Conservation (phyloP, 2,888 invertebrate genomes). For the Laspeyria flexula region DNA sequence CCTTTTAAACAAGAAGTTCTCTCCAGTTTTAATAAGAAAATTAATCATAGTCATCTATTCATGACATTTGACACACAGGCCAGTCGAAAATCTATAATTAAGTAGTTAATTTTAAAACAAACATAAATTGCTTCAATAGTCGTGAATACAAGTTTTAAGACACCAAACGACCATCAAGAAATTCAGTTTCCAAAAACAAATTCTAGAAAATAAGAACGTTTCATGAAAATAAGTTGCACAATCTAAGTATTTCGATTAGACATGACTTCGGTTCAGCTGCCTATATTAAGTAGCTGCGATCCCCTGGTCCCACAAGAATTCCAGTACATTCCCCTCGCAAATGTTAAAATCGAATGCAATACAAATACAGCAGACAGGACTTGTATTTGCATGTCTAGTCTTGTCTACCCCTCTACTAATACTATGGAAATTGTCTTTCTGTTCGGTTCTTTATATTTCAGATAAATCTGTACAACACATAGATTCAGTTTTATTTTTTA, state of each 20-base stretch:
- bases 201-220: no score
- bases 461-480: not conserved
- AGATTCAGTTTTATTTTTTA: no score
- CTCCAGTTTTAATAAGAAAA: no score
- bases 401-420: not conserved
- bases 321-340: not conserved
- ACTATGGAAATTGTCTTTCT: not conserved
- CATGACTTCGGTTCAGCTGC: not conserved
- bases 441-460: not conserved
- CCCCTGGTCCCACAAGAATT: constrained; percentile 4
- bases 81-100: no score
- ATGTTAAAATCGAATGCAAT: constrained; percentile 7
- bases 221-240: not conserved
- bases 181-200: no score
- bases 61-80: no score
- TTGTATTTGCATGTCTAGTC: constrained; percentile 5
- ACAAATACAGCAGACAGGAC: constrained; percentile 2
- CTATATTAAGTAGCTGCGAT: constrained; percentile 6
- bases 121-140: no score
- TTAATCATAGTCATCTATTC: no score
- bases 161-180: no score
- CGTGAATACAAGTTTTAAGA: no score
- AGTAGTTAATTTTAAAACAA: no score
- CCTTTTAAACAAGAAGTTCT: no score
- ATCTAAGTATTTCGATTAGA: not conserved